Evolutionary conservation across 2,888 invertebrate genomes (phyloP), one percentile per base, ranked within the genome.

Genomic region (Nomada fucata): DNA sequence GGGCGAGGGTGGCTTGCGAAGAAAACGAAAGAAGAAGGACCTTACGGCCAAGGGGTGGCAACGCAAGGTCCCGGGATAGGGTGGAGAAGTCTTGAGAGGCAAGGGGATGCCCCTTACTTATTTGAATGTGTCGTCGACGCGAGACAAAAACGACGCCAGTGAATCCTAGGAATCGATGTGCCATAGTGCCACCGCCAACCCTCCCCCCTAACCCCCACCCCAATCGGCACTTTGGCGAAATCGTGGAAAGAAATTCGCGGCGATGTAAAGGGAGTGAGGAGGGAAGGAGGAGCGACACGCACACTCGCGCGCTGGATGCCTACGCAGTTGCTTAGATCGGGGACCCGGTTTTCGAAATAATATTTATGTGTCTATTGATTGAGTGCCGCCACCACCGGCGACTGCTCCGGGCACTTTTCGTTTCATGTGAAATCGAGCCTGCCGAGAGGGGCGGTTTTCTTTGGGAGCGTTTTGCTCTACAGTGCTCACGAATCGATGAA

Each of bases 91-190:
- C 77, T 81, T 86, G 80, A 83, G 70, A 71, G 83, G 76, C 68
- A 55, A 65, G 79, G 80, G 85, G 84, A 84, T 85, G 86, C 82
- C 86, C 90, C 91, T 36, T 92, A 93, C 92, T 93, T 93, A 93
- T 93, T 93, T 92, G 93, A 93, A 93, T 93, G 93, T 93, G 92
- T 92, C 92, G 92, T 91, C 90, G 92, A 36, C 90, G 85, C 91
- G 91, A 90, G 91, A 91, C 91, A 92, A 92, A 92, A 92, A 92
- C 88, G 89, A 86, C 87, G 63, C 63, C 76, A 85, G 84, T 82
- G 89, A 92, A 91, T 90, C 88, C 88, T 84, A 88, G 89, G 88
- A 92, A 93, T 93, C 92, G 92, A 93, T 92, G 92, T 89, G 89
- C 84, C 84, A 78, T 79, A 57, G 73, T 74, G 59, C 65, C 72